Evolutionary conservation across 2,797 vertebrate species (phyloP).

Genomic region (Eupleurogrammus muticus): DNA sequence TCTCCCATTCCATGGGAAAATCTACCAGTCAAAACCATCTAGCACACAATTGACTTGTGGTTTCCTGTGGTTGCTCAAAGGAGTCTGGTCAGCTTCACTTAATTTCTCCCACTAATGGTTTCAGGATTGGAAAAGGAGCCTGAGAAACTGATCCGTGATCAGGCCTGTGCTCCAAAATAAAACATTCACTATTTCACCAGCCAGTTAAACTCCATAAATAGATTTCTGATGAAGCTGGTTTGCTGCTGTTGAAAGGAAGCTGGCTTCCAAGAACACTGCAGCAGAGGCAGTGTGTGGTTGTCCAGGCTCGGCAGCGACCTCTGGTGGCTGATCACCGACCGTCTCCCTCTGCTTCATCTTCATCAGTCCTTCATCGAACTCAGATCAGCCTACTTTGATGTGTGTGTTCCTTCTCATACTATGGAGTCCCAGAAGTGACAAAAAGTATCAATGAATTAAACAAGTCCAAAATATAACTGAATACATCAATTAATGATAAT

Average conservation of each 20-base stretch:
- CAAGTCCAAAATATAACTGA: neutral
- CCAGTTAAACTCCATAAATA: neutral
- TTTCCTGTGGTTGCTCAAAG: neutral
- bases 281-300: constrained; percentile 7
- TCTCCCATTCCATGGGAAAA: neutral
- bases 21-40: neutral
- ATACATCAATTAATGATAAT: neutral
- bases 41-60: neutral
- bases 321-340: constrained; percentile 45
- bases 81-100: constrained; percentile 1
- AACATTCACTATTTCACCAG: neutral
- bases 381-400: constrained; percentile 34
- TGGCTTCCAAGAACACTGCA: neutral
- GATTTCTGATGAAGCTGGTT: neutral
- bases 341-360: constrained; percentile 23
- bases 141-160: constrained; percentile 15
- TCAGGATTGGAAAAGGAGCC: neutral
- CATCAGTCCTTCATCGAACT: constrained; percentile 34
- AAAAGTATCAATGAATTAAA: constrained; percentile 14
- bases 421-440: constrained; percentile 8
- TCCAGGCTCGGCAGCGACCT: constrained; percentile 30
- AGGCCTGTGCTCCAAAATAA: neutral
- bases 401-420: constrained; percentile 52
- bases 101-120: neutral
- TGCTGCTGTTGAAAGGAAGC: neutral